Percentiles rank a stretch among this genome's conserved stretches.
Conservation (phyloP, 92 coral and sea anemone genomes). For the Ricordea florida region DNA sequence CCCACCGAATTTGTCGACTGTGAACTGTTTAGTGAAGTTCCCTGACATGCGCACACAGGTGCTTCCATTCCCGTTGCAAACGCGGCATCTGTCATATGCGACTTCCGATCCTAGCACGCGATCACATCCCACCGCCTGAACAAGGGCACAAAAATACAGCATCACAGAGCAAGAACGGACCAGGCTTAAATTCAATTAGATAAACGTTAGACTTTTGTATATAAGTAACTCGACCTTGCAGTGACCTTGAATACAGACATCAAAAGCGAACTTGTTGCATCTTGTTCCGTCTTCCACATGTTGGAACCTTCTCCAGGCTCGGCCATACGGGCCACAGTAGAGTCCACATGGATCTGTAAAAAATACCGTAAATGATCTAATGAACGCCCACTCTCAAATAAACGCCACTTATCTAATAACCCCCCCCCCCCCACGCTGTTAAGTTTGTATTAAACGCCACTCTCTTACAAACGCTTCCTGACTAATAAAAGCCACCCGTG, state of each 20-base stretch:
- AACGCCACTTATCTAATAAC: neutral
- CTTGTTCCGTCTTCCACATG: constrained; percentile 73
- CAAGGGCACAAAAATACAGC: no score
- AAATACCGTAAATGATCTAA: neutral
- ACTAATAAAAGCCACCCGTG: no score
- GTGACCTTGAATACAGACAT: constrained; percentile 67
- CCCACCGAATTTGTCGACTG: constrained; percentile 16
- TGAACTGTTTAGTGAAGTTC: constrained; percentile 35
- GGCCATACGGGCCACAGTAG: constrained; percentile 42
- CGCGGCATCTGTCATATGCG: constrained; percentile 26
- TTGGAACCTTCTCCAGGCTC: constrained; percentile 4
- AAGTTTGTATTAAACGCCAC: no score
- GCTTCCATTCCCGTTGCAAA: constrained; percentile 44
- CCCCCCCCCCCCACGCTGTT: neutral
- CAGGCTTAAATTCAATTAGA: neutral
- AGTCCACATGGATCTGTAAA: constrained; percentile 62
- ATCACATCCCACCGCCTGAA: constrained; percentile 49
- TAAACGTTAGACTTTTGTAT: no score
- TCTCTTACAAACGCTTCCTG: no score
- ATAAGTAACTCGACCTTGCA: constrained; percentile 27
- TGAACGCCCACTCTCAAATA: no score
- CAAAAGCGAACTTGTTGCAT: constrained; percentile 52
- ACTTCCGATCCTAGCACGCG: constrained; percentile 20
- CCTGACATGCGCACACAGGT: constrained; percentile 7
- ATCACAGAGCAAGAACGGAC: neutral